phyloP scores from a whole-genome alignment of 35 echinoderm and acorn worm species.

The Anneissia japonica region DNA sequence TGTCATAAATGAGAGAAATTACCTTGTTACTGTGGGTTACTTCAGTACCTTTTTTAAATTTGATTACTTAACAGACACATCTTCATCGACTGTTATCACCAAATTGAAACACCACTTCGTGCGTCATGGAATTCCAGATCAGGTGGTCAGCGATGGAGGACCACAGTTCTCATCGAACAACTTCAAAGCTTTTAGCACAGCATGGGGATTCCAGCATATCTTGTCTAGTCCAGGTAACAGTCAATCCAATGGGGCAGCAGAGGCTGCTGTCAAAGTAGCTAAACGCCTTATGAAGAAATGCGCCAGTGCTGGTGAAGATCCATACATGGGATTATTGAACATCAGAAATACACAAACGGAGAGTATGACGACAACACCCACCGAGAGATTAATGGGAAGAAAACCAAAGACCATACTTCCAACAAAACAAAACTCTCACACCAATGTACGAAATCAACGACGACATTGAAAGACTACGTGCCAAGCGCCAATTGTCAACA shows the following conservation, averaged over 20 bases:
- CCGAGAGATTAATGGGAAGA: neutral
- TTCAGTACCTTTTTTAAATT: slow-evolving; percentile 32
- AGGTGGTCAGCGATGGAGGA: neutral
- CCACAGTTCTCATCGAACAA: slow-evolving; percentile 2
- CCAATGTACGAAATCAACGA: too few species aligned
- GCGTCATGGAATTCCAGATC: slow-evolving; percentile 14
- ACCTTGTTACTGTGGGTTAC: slow-evolving; percentile 25
- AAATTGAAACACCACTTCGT: slow-evolving; percentile 14
- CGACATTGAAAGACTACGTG: too few species aligned
- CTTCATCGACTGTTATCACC: slow-evolving; percentile 6
- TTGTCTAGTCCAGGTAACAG: slow-evolving; percentile 17
- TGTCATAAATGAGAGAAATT: too few species aligned
- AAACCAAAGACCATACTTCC: neutral
- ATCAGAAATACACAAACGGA: neutral
- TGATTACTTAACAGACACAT: neutral
- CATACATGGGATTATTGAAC: neutral
- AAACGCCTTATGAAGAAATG: slow-evolving; percentile 24
- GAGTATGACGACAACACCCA: neutral
- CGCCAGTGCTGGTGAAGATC: neutral
- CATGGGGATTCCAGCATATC: neutral
- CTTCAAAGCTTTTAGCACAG: neutral
- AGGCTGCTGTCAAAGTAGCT: slow-evolving; percentile 12
- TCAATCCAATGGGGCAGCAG: slow-evolving; percentile 5
- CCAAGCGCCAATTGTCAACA: too few species aligned
- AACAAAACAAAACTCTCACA: too few species aligned